These are phyloP conservation scores for Synanthedon vespiformis DNA, from an alignment of 2,888 invertebrate species.

Conservation along the genomic window DNA sequence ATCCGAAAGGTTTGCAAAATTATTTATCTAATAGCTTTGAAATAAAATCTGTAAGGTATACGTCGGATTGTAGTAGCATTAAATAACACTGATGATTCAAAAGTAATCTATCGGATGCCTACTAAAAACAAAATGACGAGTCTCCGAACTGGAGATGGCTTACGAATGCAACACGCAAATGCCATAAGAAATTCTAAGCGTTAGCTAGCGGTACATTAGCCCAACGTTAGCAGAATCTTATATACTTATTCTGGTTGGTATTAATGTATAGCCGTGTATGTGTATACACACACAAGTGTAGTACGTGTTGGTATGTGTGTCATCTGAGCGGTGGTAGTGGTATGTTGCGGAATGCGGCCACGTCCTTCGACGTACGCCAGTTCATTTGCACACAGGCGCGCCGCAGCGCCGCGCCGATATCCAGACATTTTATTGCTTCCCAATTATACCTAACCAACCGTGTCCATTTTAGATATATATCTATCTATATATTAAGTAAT, in stretches of 20 bases:
- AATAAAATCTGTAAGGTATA: too few relatives aligned
- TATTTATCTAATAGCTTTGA: too few relatives aligned
- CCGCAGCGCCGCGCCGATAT: slow-evolving; percentile 27
- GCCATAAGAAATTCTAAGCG: slow-evolving; percentile 32
- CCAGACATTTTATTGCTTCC: slow-evolving; percentile 48
- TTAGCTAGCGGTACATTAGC: slow-evolving; percentile 36
- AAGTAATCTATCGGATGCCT: too few relatives aligned
- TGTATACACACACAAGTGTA: slow-evolving; percentile 20
- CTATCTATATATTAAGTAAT: too few relatives aligned
- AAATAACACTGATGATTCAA: too few relatives aligned
- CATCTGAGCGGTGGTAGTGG: slow-evolving; percentile 47
- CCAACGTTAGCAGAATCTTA: slow-evolving; percentile 29
- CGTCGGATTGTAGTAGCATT: too few relatives aligned
- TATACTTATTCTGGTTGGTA: slow-evolving; percentile 12
- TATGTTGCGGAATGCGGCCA: slow-evolving; percentile 63
- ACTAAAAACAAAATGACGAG: too few relatives aligned
- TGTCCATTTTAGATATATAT: too few relatives aligned
- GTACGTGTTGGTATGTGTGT: slow-evolving; percentile 56
- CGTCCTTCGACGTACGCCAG: slow-evolving; percentile 64
- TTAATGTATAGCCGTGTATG: background rate
- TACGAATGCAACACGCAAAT: slow-evolving; percentile 39
- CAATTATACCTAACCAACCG: slow-evolving; percentile 31
- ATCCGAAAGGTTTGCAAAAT: too few relatives aligned
- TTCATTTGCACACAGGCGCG: slow-evolving; percentile 63
- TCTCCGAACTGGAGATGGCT: slow-evolving; percentile 10